Evolutionary conservation across 2,113 vertebrate genomes (phyloP).

Genomic region (Lamprotornis superbus): DNA sequence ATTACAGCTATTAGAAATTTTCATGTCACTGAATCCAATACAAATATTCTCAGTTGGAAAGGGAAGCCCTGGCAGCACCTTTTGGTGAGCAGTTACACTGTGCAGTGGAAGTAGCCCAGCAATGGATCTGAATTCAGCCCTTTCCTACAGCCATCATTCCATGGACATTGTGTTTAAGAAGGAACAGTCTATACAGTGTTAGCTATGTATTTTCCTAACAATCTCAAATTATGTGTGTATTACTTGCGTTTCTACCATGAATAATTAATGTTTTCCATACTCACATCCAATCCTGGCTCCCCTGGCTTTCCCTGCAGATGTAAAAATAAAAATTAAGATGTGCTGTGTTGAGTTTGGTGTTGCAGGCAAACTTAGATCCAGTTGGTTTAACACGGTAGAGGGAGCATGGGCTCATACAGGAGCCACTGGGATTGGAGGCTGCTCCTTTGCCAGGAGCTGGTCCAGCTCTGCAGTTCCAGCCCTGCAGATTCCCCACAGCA

Average conservation of each 20-base stretch:
- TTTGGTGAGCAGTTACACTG: neutral
- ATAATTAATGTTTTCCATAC: slow-evolving; percentile 55
- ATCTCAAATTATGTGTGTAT: neutral
- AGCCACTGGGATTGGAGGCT: neutral
- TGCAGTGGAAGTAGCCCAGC: neutral
- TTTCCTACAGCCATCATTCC: neutral
- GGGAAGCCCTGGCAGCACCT: neutral
- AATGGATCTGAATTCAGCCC: neutral
- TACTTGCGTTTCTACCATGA: neutral
- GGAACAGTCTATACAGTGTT: neutral
- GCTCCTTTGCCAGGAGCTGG: neutral
- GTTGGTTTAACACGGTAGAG: neutral
- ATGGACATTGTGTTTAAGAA: neutral
- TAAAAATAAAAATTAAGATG: neutral
- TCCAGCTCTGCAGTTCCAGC: neutral
- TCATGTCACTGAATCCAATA: neutral
- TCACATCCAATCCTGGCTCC: slow-evolving; percentile 93
- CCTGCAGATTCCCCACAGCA: neutral
- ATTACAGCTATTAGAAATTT: neutral
- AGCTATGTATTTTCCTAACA: neutral
- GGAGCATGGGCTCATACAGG: neutral
- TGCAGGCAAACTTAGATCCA: neutral
- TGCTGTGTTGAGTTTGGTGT: neutral
- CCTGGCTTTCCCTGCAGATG: slow-evolving; percentile 85
- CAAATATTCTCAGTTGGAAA: neutral